A percentile compares a stretch with the other conserved stretches of the same genome.
Evolutionary conservation across 2,888 invertebrate species (phyloP).

Genomic region (Ophioninae sp.): DNA sequence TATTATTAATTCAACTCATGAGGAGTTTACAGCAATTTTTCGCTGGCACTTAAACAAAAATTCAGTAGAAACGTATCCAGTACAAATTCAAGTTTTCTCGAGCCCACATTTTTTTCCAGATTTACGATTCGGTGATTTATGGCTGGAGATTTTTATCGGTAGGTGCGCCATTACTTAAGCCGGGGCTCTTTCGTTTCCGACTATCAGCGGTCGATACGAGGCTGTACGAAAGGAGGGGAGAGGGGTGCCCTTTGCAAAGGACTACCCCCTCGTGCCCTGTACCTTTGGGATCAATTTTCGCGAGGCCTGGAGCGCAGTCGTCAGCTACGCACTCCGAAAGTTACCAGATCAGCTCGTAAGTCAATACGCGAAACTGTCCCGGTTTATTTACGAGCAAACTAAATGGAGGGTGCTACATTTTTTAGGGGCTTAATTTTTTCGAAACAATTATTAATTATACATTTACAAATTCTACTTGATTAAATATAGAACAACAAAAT

Average conservation of each 20-base stretch:
- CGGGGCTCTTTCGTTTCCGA: neutral
- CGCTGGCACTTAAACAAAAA: neutral
- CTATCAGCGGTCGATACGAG: neutral
- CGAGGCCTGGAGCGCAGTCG: slow-evolving; percentile 25
- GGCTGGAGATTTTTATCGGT: slow-evolving; percentile 7
- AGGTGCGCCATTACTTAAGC: neutral
- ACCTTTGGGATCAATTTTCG: slow-evolving; percentile 31
- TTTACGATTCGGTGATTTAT: slow-evolving; percentile 3
- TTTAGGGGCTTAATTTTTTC: no score
- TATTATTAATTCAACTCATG: neutral
- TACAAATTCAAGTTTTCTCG: neutral
- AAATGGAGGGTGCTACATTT: neutral
- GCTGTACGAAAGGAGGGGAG: neutral
- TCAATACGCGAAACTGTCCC: slow-evolving; percentile 27
- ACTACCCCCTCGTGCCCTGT: slow-evolving; percentile 1
- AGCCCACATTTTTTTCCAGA: neutral
- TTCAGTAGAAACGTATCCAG: neutral
- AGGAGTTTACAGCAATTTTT: neutral
- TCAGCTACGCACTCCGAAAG: slow-evolving; percentile 18
- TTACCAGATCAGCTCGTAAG: slow-evolving; percentile 30
- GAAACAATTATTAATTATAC: no score
- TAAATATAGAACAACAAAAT: no score
- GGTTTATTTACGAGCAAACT: slow-evolving; percentile 30
- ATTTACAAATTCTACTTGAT: neutral
- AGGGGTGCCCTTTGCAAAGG: slow-evolving; percentile 4